These are phyloP conservation scores for Orchesella flavescens DNA, from an alignment of 2,888 invertebrate species.

Conservation along the genomic window DNA sequence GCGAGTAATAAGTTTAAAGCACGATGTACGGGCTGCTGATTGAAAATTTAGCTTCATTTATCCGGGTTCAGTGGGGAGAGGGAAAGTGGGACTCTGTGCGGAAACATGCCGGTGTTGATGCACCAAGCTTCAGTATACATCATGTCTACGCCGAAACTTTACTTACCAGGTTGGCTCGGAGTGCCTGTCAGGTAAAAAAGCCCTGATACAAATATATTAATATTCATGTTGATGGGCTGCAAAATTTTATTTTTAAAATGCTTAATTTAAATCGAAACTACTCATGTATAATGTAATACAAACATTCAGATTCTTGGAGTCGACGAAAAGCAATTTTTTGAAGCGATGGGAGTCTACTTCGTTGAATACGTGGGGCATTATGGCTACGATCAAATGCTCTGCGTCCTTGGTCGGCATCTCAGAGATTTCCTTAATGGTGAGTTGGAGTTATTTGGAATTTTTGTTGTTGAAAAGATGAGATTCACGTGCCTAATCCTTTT, in stretches of 20 bases:
- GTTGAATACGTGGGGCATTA: slow-evolving; percentile 95
- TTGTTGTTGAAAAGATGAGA: no score
- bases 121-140: slow-evolving; percentile 88
- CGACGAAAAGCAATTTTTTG: slow-evolving; percentile 92
- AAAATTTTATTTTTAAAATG: neutral
- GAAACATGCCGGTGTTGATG: slow-evolving; percentile 87
- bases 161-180: slow-evolving; percentile 87
- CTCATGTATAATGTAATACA: neutral
- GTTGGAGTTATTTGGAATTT: slow-evolving; percentile 5
- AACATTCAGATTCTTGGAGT: slow-evolving; percentile 84
- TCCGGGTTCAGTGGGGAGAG: slow-evolving; percentile 94
- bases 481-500: no score
- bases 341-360: slow-evolving; percentile 94
- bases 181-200: slow-evolving; percentile 86
- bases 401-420: slow-evolving; percentile 93
- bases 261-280: neutral
- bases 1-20: neutral
- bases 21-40: slow-evolving; percentile 95
- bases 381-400: slow-evolving; percentile 92
- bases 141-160: slow-evolving; percentile 94
- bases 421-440: slow-evolving; percentile 93
- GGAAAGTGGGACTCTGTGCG: slow-evolving; percentile 94
- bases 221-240: no score
- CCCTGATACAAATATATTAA: no score
- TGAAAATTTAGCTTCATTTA: slow-evolving; percentile 94